Conservation (phyloP, 2,797 vertebrate genomes). For the Scolopax rusticola region DNA sequence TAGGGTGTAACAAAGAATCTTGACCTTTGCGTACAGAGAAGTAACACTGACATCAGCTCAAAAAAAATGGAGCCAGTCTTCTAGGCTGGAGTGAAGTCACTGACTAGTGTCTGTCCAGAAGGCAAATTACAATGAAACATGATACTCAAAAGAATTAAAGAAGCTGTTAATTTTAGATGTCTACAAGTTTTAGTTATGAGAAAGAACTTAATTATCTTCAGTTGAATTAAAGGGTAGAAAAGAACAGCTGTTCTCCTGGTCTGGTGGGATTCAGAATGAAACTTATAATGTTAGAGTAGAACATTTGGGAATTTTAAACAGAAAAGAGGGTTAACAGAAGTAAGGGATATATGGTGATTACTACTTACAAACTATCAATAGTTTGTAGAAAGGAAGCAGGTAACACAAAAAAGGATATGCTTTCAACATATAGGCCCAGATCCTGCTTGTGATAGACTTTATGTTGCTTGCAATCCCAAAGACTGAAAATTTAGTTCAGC, state of each 20-base stretch:
- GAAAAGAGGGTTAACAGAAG: not conserved
- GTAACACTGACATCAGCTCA: conserved; percentile 25
- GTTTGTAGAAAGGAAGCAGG: not conserved
- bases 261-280: conserved; percentile 49
- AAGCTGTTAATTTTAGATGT: conserved; percentile 66
- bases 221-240: conserved; percentile 13
- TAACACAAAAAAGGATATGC: not conserved
- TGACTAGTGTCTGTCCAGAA: conserved; percentile 34
- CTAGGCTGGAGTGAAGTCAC: conserved; percentile 32
- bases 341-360: not conserved
- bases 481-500: not conserved
- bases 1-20: not conserved
- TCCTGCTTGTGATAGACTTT: not conserved
- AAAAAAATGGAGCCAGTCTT: conserved; percentile 7
- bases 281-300: conserved; percentile 28
- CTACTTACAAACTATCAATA: not conserved
- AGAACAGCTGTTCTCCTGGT: conserved; percentile 52
- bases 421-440: not conserved
- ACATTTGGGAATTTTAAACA: conserved; percentile 29
- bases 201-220: conserved; percentile 64
- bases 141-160: conserved; percentile 57
- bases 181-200: conserved; percentile 63
- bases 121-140: conserved; percentile 54
- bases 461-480: not conserved
- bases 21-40: conserved; percentile 43